Evolutionary conservation across 1,140 invertebrate species (phyloP), one percentile per base, ranked within the genome.

Genomic region (Sitodiplosis mosellana): DNA sequence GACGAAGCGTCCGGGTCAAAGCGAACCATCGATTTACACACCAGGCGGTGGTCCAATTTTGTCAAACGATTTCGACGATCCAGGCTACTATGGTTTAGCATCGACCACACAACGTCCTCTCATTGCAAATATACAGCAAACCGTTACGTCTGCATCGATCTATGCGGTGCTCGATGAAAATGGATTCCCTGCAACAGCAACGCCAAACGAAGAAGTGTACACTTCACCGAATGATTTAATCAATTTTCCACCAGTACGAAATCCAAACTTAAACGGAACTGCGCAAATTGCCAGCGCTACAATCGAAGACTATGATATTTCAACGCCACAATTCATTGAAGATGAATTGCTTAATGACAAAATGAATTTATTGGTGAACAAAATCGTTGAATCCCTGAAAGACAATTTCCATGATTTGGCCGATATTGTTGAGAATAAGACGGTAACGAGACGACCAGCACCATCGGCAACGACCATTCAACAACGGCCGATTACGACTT

Each of bases 241-340:
- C 17, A 85, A 84, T 52, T 87, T 87, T 63, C 84, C 84, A 22
- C 84, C 84, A 0, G 84, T 85, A 2, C 71, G 83, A 46, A 84
- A 87, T 61, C 84, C 84, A 0, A 80, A 83, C 64, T 62, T 84
- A 1, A 86, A 85, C 48, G 74, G 74, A 48, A 79, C 78, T 0
- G 66, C 70, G 2, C 59, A 69, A 1, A 72, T 59, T 46, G 77
- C 74, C 44, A 71, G 70, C 21, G 74, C 73, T 8, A 69, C 73
- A 33, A 61, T 59, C 1, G 68, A 63, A 12, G 66, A 81, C 33
- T 61, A 76, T 12, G 76, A 80, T 47, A 75, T 80, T 2, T 76
- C 80, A 8, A 83, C 81, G 0, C 80, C 81, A 0, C 68, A 70
- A 2, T 77, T 82, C 46, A 71, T 81, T 47, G 80, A 83, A 56